Evolutionary conservation across 1,140 invertebrate genomes (phyloP), one percentile per base, ranked within the genome.

Genomic region (Formica selysi): DNA sequence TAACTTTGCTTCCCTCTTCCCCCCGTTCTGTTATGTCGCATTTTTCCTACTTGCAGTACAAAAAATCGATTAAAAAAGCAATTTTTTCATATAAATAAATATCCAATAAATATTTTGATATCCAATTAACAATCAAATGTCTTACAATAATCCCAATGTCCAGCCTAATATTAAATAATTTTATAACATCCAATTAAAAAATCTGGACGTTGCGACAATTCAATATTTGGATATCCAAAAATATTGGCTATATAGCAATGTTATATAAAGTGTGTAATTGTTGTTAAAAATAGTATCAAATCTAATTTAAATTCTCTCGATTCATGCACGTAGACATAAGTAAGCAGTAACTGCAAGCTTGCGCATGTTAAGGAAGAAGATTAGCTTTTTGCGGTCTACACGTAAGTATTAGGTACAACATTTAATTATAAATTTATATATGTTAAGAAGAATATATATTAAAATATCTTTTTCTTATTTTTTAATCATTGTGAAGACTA

Each of bases 261-360:
- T 62, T 62, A 16, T 11, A 44, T 44, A 38, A 5, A 11, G 0
- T 44, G 38, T 44, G 22, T 10, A 62, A 76, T 44, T 76, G 26
- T 64, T 78, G n/a, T 59, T 19, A 41, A 48, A 76, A 16, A 57
- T 32, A 61, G 1, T 62, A 64, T 36, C 22, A 64, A 64, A 41
- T 64, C 44, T n/a, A 80, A 67, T 36, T 10, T 7, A 44, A 44
- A 62, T 76, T 62, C 36, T 62, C 38, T 32, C n/a, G 7, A 22
- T 68, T 80, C 65, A 80, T 80, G 65, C 78, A 68, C 13, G 13
- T 68, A 67, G 19, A 48, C 7, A 59, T 57, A 70, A 54, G 36
- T 67, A 80, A 26, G 67, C 67, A 22, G 22, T n/a, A 26, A 59
- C 22, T 80, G 51, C 78, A 80, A 70, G 78, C 64, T 80, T 68